Evolutionary conservation across 2,888 invertebrate species (phyloP).

Genomic region (Phaonia tiefii): DNA sequence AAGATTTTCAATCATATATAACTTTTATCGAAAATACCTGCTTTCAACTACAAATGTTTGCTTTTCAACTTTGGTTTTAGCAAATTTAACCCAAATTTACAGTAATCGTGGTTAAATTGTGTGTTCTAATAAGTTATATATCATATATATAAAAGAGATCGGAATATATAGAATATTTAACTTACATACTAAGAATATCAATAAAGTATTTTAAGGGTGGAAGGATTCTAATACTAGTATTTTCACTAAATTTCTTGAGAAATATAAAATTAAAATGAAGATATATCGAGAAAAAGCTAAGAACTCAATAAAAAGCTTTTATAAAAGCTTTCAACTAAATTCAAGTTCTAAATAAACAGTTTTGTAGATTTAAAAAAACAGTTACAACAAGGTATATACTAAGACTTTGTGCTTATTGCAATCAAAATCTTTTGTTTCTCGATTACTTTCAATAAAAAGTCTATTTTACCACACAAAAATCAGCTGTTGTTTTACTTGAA

Average conservation of each 20-base stretch:
- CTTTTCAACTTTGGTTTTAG: conserved; percentile 72
- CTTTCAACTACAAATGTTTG: conserved; percentile 77
- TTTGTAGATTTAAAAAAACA: too few species aligned
- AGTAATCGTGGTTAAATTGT: conserved; percentile 60
- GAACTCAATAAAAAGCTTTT: too few species aligned
- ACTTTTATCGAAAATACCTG: conserved; percentile 75
- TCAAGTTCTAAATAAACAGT: too few species aligned
- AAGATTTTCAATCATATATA: conserved; percentile 69
- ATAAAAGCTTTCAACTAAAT: too few species aligned
- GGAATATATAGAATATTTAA: conserved; percentile 11
- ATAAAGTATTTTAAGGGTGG: too few species aligned
- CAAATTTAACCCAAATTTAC: conserved; percentile 67
- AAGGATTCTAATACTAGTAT: conserved; percentile 6
- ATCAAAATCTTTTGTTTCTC: too few species aligned
- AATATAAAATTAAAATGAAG: not conserved
- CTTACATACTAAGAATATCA: conserved; percentile 36
- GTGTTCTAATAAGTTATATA: not conserved
- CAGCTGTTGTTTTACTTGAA: too few species aligned
- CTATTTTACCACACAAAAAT: too few species aligned
- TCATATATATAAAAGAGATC: not conserved
- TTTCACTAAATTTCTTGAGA: not conserved
- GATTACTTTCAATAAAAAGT: too few species aligned
- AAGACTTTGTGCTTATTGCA: too few species aligned
- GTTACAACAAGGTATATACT: too few species aligned
- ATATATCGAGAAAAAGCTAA: too few species aligned